Percentiles rank a stretch among this genome's conserved stretches.
Evolutionary conservation across 2,113 vertebrate species (phyloP).

Genomic region (Marmota flaviventris): DNA sequence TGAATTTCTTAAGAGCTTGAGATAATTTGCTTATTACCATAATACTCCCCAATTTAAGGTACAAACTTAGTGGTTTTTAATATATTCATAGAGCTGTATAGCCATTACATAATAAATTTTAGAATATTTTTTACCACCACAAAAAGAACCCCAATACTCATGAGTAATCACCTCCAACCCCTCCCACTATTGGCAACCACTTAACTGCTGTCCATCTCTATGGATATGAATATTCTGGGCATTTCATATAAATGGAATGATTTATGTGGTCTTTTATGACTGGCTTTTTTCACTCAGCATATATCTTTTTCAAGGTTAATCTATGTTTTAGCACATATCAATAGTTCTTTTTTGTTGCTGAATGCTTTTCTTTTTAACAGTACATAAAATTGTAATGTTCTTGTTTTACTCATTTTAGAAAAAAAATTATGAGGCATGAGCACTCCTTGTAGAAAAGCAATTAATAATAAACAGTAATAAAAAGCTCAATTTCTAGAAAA

Average conservation of each 20-base stretch:
- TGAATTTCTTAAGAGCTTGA: constrained; percentile 16
- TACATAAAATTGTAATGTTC: not conserved
- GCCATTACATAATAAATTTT: constrained; percentile 21
- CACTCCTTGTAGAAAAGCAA: constrained; percentile 44
- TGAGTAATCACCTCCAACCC: not conserved
- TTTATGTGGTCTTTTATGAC: not conserved
- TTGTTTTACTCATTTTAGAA: not conserved
- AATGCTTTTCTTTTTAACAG: constrained; percentile 47
- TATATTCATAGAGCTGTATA: constrained; percentile 15
- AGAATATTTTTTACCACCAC: not conserved
- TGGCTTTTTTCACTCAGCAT: not conserved
- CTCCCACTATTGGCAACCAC: not conserved
- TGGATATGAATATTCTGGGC: not conserved
- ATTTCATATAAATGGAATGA: constrained; percentile 5
- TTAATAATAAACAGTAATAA: not conserved
- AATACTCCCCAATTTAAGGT: constrained; percentile 19
- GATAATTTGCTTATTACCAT: constrained; percentile 7
- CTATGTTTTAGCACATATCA: not conserved
- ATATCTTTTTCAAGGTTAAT: constrained; percentile 36
- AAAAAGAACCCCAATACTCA: not conserved
- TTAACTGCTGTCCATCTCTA: not conserved
- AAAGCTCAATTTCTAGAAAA: constrained; percentile 56
- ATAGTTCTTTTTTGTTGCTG: not conserved
- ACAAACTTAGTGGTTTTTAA: constrained; percentile 18
- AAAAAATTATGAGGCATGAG: not conserved